Evolutionary conservation across 2,113 vertebrate species (phyloP), one percentile per base, ranked within the genome.

Genomic region (Clupea harengus): DNA sequence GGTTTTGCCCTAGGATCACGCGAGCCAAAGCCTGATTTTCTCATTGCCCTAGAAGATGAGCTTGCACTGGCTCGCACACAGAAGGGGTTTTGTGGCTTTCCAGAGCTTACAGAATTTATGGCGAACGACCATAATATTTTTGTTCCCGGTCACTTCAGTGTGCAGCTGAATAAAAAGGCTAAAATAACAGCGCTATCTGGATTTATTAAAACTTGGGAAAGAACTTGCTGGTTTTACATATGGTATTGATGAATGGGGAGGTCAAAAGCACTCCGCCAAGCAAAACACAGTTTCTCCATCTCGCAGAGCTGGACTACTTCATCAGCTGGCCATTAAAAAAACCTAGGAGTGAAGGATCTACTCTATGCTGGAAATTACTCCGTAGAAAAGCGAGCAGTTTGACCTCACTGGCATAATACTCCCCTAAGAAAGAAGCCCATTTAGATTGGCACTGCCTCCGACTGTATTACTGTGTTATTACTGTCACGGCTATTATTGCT

Each of bases 231-330:
- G 52, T 85, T 91, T 92, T 92, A 90, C 92, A 93, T 90, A 86
- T 91, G 91, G 88, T 81, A 84, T 90, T 90, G 83, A 81, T 91
- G 89, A 87, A 89, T 90, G 88, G 87, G 2, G 28, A 91, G 89
- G 91, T 93, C 89, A 91, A 49, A 45, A 52, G 84, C 39, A 78
- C 85, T 89, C 52, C 83, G 90, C 92, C 93, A 94, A 94, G 83
- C 87, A 87, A 93, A 94, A 94, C 86, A 94, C 87, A 80, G 91
- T 92, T 92, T 90, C 89, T 89, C 87, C 85, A 86, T 91, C 92
- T 92, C 85, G 82, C 67, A 22, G 81, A 87, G 86, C 89, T 89
- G 83, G 91, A 91, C 89, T 88, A 93, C 93, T 93, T 94, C 88
- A 93, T 94, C 92, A 93, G 90, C 87, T 86, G 22, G 89, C 90